Evolutionary conservation across 2,888 invertebrate genomes (phyloP).

Genomic region (Kryphioiulus occultus): DNA sequence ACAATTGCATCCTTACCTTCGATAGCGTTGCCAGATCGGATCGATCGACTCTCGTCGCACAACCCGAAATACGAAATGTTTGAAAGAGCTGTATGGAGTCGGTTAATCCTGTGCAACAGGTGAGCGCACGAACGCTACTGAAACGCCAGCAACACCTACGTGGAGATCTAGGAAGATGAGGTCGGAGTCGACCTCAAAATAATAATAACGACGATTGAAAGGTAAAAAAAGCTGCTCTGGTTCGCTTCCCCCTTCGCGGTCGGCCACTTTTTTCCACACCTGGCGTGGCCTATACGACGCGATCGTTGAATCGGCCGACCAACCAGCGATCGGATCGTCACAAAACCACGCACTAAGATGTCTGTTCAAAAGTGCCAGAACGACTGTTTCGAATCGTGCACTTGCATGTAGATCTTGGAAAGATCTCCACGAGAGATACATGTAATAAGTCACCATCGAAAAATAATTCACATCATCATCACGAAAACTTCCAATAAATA

Average conservation of each 20-base stretch:
- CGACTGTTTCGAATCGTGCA: background rate
- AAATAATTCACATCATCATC: too few relatives aligned
- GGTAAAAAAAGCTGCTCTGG: background rate
- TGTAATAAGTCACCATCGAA: too few relatives aligned
- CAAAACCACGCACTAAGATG: background rate
- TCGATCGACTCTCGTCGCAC: too few relatives aligned
- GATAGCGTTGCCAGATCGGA: background rate
- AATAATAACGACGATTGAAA: background rate
- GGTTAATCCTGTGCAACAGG: background rate
- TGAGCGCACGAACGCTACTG: background rate
- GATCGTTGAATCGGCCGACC: background rate
- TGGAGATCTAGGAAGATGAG: background rate
- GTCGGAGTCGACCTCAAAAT: background rate
- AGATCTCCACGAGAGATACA: too few relatives aligned
- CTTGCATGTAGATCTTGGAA: background rate
- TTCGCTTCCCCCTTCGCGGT: slow-evolving; percentile 23
- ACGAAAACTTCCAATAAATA: too few relatives aligned
- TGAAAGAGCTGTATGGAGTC: too few relatives aligned
- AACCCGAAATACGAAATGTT: too few relatives aligned
- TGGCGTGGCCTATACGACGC: background rate
- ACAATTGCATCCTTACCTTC: background rate
- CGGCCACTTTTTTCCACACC: background rate
- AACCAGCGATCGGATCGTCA: background rate
- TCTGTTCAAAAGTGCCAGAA: too few relatives aligned
- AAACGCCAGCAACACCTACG: background rate